Evolutionary conservation across 2,113 vertebrate species (phyloP).

Genomic region (Meriones unguiculatus): DNA sequence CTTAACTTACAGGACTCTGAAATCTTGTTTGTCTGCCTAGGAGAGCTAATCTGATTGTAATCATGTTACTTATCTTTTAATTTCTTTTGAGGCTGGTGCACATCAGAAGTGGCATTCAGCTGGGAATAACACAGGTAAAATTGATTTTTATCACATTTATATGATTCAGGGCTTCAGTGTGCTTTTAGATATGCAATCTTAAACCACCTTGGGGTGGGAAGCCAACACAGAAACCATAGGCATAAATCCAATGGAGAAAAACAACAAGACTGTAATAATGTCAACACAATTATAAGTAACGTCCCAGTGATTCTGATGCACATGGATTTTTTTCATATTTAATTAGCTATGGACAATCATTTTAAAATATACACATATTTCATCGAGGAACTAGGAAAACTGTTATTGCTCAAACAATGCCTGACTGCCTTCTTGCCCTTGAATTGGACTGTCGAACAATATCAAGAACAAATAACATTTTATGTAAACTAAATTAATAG

Average conservation of each 20-base stretch:
- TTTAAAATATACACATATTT: slow-evolving; percentile 38
- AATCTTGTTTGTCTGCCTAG: slow-evolving; percentile 84
- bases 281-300: slow-evolving; percentile 27
- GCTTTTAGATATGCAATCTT: slow-evolving; percentile 59
- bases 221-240: slow-evolving; percentile 20
- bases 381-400: not conserved
- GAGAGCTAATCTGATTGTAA: slow-evolving; percentile 86
- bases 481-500: slow-evolving; percentile 3
- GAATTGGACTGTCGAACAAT: not conserved
- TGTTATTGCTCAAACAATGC: slow-evolving; percentile 21
- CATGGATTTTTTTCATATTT: not conserved
- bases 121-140: slow-evolving; percentile 83
- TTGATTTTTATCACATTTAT: slow-evolving; percentile 83
- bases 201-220: slow-evolving; percentile 45
- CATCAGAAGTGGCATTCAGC: slow-evolving; percentile 82
- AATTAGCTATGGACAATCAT: not conserved
- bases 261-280: slow-evolving; percentile 31
- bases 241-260: slow-evolving; percentile 31
- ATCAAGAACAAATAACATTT: not conserved
- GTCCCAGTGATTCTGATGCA: slow-evolving; percentile 12
- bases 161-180: slow-evolving; percentile 68
- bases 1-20: slow-evolving; percentile 75
- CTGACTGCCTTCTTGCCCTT: not conserved
- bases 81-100: slow-evolving; percentile 83
- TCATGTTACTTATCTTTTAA: slow-evolving; percentile 87